A percentile compares a stretch with the other conserved stretches of the same genome.
Evolutionary conservation across 2,797 vertebrate species (phyloP).

Genomic region (Aulostomus chinensis): DNA sequence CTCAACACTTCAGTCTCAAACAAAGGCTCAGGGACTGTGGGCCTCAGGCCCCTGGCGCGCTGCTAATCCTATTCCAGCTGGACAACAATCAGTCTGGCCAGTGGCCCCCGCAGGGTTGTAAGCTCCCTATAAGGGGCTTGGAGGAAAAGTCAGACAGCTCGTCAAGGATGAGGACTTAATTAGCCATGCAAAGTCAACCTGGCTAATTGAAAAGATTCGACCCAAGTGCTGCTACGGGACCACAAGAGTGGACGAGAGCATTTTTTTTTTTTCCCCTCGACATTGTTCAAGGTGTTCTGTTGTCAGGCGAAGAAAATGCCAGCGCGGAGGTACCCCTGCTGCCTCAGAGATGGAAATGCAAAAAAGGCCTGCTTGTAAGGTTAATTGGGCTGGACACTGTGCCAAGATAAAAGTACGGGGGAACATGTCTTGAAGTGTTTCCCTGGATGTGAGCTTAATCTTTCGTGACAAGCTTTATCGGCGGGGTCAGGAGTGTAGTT

Average conservation of each 20-base stretch:
- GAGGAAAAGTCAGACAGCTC: constrained; percentile 81
- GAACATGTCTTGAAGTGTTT: constrained; percentile 67
- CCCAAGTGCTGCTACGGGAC: constrained; percentile 48
- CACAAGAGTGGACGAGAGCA: constrained; percentile 37
- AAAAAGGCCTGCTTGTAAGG: constrained; percentile 65
- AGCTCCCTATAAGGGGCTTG: constrained; percentile 79
- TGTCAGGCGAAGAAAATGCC: constrained; percentile 59
- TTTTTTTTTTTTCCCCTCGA: constrained; percentile 33
- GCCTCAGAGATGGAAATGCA: constrained; percentile 50
- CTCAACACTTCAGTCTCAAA: constrained; percentile 77
- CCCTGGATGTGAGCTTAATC: constrained; percentile 63
- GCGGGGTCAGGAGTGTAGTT: constrained; percentile 44
- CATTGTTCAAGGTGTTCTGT: constrained; percentile 61
- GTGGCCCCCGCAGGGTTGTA: constrained; percentile 70
- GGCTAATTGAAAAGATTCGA: constrained; percentile 81
- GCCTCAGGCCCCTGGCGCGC: constrained; percentile 69
- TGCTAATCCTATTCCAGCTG: constrained; percentile 84
- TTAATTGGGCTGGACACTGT: constrained; percentile 69
- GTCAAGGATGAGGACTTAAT: constrained; percentile 83
- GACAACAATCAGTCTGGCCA: constrained; percentile 81
- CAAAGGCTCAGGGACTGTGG: constrained; percentile 73
- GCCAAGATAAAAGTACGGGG: constrained; percentile 59
- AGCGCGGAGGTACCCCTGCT: constrained; percentile 53
- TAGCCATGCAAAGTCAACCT: constrained; percentile 83
- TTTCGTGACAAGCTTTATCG: constrained; percentile 61